Evolutionary conservation across 2,888 invertebrate genomes (phyloP).

Genomic region (Phrixothrix hirtus): DNA sequence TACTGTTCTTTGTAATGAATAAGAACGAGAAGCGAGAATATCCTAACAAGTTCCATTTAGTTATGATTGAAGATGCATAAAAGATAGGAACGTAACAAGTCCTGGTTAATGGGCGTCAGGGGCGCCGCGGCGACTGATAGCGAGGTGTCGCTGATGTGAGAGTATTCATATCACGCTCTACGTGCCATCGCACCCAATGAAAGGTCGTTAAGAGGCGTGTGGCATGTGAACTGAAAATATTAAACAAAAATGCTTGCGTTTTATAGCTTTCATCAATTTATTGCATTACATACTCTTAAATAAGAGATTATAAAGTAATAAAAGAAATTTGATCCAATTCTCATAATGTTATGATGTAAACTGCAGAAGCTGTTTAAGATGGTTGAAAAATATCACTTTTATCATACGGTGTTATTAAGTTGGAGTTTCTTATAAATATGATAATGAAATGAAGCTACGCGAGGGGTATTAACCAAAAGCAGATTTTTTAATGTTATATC

Average conservation of each 20-base stretch:
- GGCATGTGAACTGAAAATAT: constrained; percentile 27
- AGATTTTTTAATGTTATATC: too few relatives aligned
- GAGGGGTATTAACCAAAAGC: too few relatives aligned
- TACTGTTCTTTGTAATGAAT: constrained; percentile 35
- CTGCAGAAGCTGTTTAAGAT: too few relatives aligned
- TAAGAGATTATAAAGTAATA: too few relatives aligned
- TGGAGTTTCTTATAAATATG: too few relatives aligned
- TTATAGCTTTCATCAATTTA: constrained; percentile 7
- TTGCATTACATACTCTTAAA: too few relatives aligned
- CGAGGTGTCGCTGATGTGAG: constrained; percentile 34
- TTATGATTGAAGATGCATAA: constrained; percentile 40
- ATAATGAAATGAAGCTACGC: too few relatives aligned
- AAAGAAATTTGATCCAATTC: too few relatives aligned
- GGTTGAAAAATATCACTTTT: too few relatives aligned
- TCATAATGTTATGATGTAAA: too few relatives aligned
- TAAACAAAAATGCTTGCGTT: constrained; percentile 19
- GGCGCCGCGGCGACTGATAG: constrained; percentile 31
- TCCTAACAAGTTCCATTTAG: constrained; percentile 41
- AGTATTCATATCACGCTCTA: constrained; percentile 34
- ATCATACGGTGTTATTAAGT: too few relatives aligned
- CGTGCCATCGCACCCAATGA: constrained; percentile 35
- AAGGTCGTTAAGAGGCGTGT: constrained; percentile 31
- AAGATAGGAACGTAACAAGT: constrained; percentile 37
- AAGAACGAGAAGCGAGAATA: constrained; percentile 28
- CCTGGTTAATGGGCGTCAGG: constrained; percentile 35